These are phyloP conservation scores for Tiaroga cobitis DNA, from an alignment of 2,797 vertebrate species.

Conservation along the genomic window DNA sequence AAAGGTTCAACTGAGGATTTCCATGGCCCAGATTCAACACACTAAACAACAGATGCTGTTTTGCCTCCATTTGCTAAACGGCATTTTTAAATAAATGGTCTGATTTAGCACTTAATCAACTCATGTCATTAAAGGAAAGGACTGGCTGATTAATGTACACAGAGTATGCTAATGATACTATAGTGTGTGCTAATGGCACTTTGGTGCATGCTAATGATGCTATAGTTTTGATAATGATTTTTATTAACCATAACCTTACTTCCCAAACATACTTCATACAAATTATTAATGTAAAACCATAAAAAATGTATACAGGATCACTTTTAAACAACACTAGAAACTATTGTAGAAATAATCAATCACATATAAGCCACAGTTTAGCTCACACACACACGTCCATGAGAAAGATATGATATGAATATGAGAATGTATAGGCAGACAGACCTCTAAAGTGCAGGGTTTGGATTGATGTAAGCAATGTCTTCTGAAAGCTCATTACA, in stretches of 20 bases:
- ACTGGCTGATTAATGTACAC: neutral
- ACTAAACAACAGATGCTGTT: slow-evolving; percentile 29
- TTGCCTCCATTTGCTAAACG: slow-evolving; percentile 19
- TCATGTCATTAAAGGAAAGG: slow-evolving; percentile 1
- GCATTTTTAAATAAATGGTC: slow-evolving; percentile 25
- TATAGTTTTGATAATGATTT: slow-evolving; percentile 4
- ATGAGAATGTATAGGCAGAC: neutral
- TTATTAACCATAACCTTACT: neutral
- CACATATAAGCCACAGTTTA: neutral
- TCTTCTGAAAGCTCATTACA: slow-evolving; percentile 23
- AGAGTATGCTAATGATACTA: neutral
- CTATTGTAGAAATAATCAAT: neutral
- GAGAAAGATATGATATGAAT: neutral
- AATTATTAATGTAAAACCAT: neutral
- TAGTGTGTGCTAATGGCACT: neutral
- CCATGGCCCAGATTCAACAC: slow-evolving; percentile 27
- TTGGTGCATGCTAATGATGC: neutral
- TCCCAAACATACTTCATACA: neutral
- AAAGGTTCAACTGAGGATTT: neutral
- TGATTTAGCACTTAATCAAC: slow-evolving; percentile 26
- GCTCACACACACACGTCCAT: fast-evolving
- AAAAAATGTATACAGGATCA: neutral
- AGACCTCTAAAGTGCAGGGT: neutral
- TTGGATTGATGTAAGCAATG: slow-evolving; percentile 14
- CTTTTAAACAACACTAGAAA: neutral